Base-by-base conservation (phyloP, 37 sponge, comb jelly and placozoan genomes). In the Chondrosia reniformis region DNA sequence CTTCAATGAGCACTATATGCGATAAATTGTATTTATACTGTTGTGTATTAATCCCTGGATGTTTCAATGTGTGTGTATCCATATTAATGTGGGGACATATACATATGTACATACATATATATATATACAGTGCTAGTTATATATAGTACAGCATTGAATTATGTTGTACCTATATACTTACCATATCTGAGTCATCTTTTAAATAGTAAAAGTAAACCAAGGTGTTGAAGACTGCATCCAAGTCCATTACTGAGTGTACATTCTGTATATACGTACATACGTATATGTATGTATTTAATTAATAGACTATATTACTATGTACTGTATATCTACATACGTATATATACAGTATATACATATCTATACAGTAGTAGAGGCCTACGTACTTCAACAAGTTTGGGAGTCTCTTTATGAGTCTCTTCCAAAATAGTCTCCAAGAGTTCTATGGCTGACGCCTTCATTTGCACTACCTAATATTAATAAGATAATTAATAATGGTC, bases 391-490 rank as follows among this genome's bases (percentile, higher is more conserved):
- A 54, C 75, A 31, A 85, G 31, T 22, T 54, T 46, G 13, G 38
- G 39, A 58, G 80, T 52, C 9, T 85, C 46, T 15, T 31, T n/a
- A 31, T 80, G 67, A 15, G 78, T 85, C 4, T 79, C 76, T 30
- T 85, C 86, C 49, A 79, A 24, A 74, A 85, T 73, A 3, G 62
- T 65, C 33, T 79, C 49, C 15, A 85, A 75, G 9, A 85, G 69
- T 24, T 78, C 63, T 0, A 85, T 45, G 46, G 80, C 80, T 33
- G 59, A 67, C 4, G 56, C 73, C 58, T 85, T 85, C 42, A 85
- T 9, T 25, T 69, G 42, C 72, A 69, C 22, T 1, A 40, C 72
- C 72, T 69, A 40, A n/a, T 36, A 49, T 19, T 49, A 15, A 49
- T 10, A 15, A 19, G 10, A 28, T 8, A 28, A 4, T 28, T 24